These are phyloP conservation scores for Diadophis punctatus DNA, from an alignment of 2,113 vertebrate genomes.

Conservation along the genomic window DNA sequence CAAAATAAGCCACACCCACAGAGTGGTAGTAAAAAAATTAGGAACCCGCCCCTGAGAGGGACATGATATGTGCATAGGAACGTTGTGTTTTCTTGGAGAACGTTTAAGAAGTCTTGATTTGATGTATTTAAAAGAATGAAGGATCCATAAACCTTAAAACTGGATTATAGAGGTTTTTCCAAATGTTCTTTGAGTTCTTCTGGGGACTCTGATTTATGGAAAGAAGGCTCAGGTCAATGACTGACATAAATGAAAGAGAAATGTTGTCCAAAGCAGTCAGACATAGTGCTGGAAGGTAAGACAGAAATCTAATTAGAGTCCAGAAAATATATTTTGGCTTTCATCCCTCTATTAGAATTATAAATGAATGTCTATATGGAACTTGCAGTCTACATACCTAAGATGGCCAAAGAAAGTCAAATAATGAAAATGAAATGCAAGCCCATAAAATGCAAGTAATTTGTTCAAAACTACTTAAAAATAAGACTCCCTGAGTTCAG, in stretches of 20 bases:
- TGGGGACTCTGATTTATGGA: not conserved
- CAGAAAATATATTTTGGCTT: not conserved
- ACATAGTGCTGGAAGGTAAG: not conserved
- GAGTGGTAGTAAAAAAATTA: too few species aligned
- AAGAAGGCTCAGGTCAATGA: not conserved
- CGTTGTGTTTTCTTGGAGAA: not conserved
- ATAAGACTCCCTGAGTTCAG: not conserved
- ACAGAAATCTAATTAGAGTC: not conserved
- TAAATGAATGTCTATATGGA: not conserved
- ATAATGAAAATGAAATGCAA: conserved; percentile 16
- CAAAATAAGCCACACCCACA: too few species aligned
- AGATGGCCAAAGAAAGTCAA: conserved; percentile 11
- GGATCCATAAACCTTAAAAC: not conserved
- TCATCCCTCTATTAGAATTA: not conserved
- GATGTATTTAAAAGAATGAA: not conserved
- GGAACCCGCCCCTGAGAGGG: too few species aligned
- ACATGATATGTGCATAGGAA: not conserved
- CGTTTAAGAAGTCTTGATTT: not conserved
- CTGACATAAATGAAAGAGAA: not conserved
- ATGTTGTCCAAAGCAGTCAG: conserved; percentile 6
- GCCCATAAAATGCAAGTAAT: too few species aligned
- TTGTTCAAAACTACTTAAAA: not conserved
- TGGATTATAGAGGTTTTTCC: not conserved
- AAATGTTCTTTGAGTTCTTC: not conserved
- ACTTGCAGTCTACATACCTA: conserved; percentile 22